Evolutionary conservation across 2,797 vertebrate species (phyloP), one percentile per base, ranked within the genome.

Genomic region (Sphenopsis melanotis): DNA sequence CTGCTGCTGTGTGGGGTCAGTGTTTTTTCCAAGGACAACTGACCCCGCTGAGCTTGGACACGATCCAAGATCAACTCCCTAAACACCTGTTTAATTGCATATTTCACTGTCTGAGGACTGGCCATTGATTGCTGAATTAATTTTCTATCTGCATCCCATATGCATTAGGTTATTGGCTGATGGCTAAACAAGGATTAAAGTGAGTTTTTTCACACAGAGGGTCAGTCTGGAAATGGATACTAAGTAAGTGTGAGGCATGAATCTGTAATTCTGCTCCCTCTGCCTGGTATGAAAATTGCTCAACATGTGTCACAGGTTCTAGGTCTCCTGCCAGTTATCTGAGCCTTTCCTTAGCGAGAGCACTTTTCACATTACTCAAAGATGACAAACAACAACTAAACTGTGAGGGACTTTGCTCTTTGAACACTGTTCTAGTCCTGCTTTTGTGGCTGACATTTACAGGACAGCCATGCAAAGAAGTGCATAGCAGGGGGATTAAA

Each of bases 31-130:
- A 97, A 87, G 44, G 61, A 93, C 29, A 12, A 72, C 78, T 52
- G 93, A 94, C 92, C 92, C 90, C 1, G 44, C 95, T 97, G 96
- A 96, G 94, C 68, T 87, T 89, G 96, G 96, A 87, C 97, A 94
- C 86, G 37, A 27, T 97, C 97, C 98, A 98, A 97, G 64, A 96
- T 89, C 96, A 83, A 95, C 93, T 98, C 92, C 83, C 93, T 89
- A 93, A 92, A 97, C 98, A 99, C 98, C 98, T 99, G 98, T 98
- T 98, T 97, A 97, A 97, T 98, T 98, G 98, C 97, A 97, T 94
- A 96, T 78, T 97, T 96, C 76, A 76, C 60, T 76, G 36, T 92
- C 95, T 50, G 95, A 95, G 80, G 93, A 92, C 96, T 97, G 64
- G 32, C 68, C 1, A 2, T 64, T 85, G 64, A 91, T 95, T 68